phyloP scores from a whole-genome alignment of 2,888 invertebrate genomes.

The Scrobipalpa atriplicella region DNA sequence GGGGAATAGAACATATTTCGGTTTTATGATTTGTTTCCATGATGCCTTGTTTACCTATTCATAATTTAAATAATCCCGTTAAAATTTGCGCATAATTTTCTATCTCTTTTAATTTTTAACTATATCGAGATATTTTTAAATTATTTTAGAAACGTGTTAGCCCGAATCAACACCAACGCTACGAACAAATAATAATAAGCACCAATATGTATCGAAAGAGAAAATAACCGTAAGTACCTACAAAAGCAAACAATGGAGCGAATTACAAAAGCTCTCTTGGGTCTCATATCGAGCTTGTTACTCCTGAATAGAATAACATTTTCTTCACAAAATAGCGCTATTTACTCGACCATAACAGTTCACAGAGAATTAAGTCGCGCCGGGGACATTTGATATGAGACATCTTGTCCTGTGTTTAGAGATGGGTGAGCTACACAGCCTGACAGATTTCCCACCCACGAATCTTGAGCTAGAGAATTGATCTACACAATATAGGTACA shows the following conservation, averaged over 20 bases:
- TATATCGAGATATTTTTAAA: too few species aligned
- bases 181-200: too few species aligned
- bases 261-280: conserved; percentile 9
- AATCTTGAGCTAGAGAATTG: not conserved
- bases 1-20: too few species aligned
- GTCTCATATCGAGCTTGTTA: conserved; percentile 3
- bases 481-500: not conserved
- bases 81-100: too few species aligned
- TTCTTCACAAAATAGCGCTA: not conserved
- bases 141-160: too few species aligned
- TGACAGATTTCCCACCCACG: not conserved
- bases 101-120: too few species aligned
- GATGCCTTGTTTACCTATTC: too few species aligned
- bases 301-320: conserved; percentile 6
- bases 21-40: too few species aligned
- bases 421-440: not conserved
- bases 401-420: not conserved
- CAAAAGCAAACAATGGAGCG: not conserved
- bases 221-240: too few species aligned
- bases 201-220: too few species aligned
- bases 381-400: not conserved
- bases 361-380: not conserved
- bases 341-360: not conserved
- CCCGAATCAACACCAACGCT: too few species aligned
- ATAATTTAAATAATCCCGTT: too few species aligned